Evolutionary conservation across 2,113 vertebrate genomes (phyloP).

Genomic region (Axis porcinus): DNA sequence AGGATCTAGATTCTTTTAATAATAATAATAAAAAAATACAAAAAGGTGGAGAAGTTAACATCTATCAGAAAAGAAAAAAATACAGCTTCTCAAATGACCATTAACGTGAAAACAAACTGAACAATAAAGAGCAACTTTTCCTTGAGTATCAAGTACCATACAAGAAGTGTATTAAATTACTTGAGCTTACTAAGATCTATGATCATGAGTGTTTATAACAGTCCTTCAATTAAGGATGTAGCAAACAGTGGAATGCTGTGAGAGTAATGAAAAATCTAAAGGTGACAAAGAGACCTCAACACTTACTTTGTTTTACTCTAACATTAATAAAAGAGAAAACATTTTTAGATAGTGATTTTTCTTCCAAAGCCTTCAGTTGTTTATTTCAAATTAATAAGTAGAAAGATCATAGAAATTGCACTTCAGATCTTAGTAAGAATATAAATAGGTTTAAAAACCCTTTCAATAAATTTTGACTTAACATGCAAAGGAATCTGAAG

Average conservation of each 20-base stretch:
- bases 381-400: conserved; percentile 2
- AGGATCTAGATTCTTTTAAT: neutral
- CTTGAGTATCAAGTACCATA: neutral
- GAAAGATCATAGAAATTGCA: neutral
- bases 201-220: neutral
- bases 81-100: neutral
- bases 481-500: neutral
- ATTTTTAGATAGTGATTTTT: conserved; percentile 15
- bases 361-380: conserved; percentile 15
- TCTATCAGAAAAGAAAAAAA: neutral
- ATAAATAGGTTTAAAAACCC: neutral
- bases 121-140: neutral
- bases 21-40: neutral
- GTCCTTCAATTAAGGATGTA: neutral
- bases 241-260: neutral
- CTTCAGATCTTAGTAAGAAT: neutral
- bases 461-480: conserved; percentile 3
- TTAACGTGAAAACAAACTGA: conserved; percentile 18
- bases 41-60: neutral
- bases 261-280: conserved; percentile 20
- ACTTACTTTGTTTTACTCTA: neutral
- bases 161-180: conserved; percentile 6
- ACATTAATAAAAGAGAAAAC: neutral
- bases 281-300: neutral
- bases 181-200: neutral